These are phyloP conservation scores for Oncorhynchus tshawytscha DNA, from an alignment of 2,113 vertebrate species.

Conservation along the genomic window DNA sequence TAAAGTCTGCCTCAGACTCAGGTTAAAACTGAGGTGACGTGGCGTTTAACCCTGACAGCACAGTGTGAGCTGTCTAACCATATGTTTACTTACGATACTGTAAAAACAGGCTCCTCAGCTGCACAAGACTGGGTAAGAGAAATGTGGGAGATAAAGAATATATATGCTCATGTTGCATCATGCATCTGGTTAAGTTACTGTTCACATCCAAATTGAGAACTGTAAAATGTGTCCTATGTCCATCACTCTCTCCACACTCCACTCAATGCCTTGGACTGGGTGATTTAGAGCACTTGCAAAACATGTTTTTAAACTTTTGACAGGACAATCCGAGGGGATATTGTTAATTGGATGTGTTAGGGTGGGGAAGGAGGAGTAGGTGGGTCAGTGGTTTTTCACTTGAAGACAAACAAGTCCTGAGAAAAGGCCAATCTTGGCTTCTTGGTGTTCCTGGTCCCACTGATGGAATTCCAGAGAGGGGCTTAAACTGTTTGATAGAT, in stretches of 20 bases:
- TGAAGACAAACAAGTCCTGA: background rate
- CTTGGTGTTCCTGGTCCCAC: constrained; percentile 33
- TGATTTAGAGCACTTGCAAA: background rate
- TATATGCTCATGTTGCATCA: background rate
- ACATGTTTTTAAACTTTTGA: background rate
- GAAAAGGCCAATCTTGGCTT: constrained; percentile 44
- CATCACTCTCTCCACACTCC: background rate
- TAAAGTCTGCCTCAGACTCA: background rate
- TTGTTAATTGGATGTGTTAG: no score
- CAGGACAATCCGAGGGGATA: background rate
- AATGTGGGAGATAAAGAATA: background rate
- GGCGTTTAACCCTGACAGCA: background rate
- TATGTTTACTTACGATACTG: background rate
- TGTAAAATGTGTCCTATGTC: background rate
- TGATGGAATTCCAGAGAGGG: constrained; percentile 66
- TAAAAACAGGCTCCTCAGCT: background rate
- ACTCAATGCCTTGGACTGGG: background rate
- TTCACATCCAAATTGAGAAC: background rate
- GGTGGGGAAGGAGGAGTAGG: background rate
- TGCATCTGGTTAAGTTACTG: background rate
- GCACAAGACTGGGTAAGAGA: background rate
- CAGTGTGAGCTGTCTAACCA: background rate
- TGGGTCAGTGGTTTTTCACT: background rate
- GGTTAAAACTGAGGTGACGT: background rate
- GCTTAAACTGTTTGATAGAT: constrained; percentile 47